These are phyloP conservation scores for Ephialtes manifestator DNA, from an alignment of 2,888 invertebrate species.

Conservation along the genomic window DNA sequence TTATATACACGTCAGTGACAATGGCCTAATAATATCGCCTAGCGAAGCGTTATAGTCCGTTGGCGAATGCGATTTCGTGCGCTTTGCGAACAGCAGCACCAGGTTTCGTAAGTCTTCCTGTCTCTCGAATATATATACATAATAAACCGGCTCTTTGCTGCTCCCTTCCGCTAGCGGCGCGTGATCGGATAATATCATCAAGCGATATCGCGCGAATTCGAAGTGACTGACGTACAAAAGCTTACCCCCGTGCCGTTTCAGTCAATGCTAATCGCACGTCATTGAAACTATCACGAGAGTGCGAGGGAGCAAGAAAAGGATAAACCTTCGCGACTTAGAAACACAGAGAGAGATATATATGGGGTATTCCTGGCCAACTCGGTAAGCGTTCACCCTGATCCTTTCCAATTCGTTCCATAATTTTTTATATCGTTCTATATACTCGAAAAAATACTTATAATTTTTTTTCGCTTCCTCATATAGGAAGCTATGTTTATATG, in stretches of 20 bases:
- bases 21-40: conserved; percentile 18
- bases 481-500: too few species aligned
- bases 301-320: conserved; percentile 46
- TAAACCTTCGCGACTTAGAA: conserved; percentile 24
- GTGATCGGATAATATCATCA: conserved; percentile 71
- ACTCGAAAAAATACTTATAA: too few species aligned
- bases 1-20: conserved; percentile 3
- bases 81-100: conserved; percentile 29
- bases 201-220: conserved; percentile 72
- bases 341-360: conserved; percentile 13
- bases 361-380: too few species aligned
- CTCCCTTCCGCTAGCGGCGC: conserved; percentile 46
- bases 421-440: too few species aligned
- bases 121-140: conserved; percentile 1
- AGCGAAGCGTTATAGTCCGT: conserved; percentile 1
- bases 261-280: conserved; percentile 71
- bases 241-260: conserved; percentile 62
- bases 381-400: too few species aligned
- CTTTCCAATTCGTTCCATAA: too few species aligned
- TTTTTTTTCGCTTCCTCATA: too few species aligned
- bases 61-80: conserved; percentile 56
- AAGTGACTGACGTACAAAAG: conserved; percentile 73
- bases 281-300: conserved; percentile 64
- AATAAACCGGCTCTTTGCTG: conserved; percentile 17
- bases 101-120: conserved; percentile 64